phyloP scores from a whole-genome alignment of 2,113 vertebrate genomes.

The Notarius quadriscutis region DNA sequence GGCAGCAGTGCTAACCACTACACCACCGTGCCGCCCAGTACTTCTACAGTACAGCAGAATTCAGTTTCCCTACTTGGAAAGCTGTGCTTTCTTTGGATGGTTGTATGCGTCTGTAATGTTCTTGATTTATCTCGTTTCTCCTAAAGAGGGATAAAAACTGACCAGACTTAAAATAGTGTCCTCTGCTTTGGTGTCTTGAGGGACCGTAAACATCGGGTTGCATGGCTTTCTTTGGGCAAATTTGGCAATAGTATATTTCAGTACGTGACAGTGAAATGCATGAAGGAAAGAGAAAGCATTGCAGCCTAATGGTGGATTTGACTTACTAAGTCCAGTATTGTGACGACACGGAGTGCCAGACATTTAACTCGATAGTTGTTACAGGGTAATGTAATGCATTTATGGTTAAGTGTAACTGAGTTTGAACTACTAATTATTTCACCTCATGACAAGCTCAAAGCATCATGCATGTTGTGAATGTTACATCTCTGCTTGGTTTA shows the following conservation, averaged over 20 bases:
- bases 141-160: neutral
- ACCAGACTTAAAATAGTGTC: neutral
- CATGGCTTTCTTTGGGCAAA: slow-evolving; percentile 1
- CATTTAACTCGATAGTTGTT: neutral
- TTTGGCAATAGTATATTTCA: neutral
- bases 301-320: neutral
- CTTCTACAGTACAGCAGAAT: neutral
- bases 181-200: neutral
- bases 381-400: neutral
- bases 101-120: neutral
- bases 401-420: neutral
- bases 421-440: neutral
- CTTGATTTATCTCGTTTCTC: neutral
- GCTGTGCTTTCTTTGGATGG: neutral
- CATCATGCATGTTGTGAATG: neutral
- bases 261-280: neutral
- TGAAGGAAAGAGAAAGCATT: neutral
- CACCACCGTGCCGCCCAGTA: no score
- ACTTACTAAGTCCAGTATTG: neutral
- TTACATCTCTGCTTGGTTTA: neutral
- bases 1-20: no score
- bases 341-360: neutral
- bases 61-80: neutral
- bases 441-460: neutral
- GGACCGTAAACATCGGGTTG: neutral